Conservation (phyloP, 2,888 invertebrate species). For the Drosophila sordidapex region DNA sequence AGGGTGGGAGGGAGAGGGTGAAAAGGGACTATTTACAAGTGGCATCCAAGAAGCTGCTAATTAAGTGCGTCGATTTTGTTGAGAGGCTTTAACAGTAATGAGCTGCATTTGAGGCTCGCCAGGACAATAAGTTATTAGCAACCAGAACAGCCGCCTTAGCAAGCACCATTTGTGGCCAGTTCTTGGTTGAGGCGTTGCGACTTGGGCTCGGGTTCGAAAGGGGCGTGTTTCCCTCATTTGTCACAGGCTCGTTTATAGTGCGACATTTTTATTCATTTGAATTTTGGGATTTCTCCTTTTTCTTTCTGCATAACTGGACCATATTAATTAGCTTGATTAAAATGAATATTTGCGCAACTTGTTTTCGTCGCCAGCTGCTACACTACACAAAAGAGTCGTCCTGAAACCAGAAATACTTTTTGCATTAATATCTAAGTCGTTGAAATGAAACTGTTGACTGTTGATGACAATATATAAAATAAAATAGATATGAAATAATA, state of each 20-base stretch:
- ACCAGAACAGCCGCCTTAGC: neutral
- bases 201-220: neutral
- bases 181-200: neutral
- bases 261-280: slow-evolving; percentile 40
- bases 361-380: slow-evolving; percentile 50
- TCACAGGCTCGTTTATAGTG: slow-evolving; percentile 39
- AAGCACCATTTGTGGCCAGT: slow-evolving; percentile 13
- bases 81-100: slow-evolving; percentile 53
- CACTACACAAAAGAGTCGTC: neutral
- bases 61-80: slow-evolving; percentile 55
- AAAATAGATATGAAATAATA: too few relatives aligned
- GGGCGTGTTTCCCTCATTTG: slow-evolving; percentile 48
- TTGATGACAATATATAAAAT: neutral
- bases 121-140: slow-evolving; percentile 8
- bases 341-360: slow-evolving; percentile 72
- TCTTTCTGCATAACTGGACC: slow-evolving; percentile 60
- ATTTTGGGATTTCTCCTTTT: slow-evolving; percentile 14
- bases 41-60: slow-evolving; percentile 51
- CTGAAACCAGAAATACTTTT: neutral
- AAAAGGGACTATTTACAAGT: slow-evolving; percentile 14
- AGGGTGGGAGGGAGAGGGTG: neutral
- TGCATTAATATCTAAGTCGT: neutral
- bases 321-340: slow-evolving; percentile 80
- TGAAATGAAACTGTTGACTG: neutral
- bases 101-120: slow-evolving; percentile 33